Evolutionary conservation across 2,888 invertebrate species (phyloP).

Genomic region (Cheilosia pagana): DNA sequence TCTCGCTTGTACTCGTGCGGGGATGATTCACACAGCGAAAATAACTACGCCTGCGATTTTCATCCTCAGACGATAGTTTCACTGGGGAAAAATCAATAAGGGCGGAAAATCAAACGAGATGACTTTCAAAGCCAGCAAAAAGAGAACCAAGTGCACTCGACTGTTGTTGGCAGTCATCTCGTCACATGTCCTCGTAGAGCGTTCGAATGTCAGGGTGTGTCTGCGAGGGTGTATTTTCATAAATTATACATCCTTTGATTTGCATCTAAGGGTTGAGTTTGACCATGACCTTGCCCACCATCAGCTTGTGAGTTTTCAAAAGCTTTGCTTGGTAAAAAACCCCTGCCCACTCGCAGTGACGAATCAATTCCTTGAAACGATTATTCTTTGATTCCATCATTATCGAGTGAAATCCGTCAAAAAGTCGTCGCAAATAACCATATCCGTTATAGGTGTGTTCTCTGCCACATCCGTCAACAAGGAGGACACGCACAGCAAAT

Average conservation of each 20-base stretch:
- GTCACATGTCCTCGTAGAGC: too few species aligned
- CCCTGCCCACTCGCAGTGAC: conserved; percentile 15
- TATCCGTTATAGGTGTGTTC: conserved; percentile 20
- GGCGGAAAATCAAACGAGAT: not conserved
- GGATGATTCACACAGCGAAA: conserved; percentile 1
- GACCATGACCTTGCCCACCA: not conserved
- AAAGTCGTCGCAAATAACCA: conserved; percentile 18
- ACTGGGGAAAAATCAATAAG: conserved; percentile 53
- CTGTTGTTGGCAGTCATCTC: not conserved
- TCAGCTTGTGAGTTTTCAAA: not conserved
- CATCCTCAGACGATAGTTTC: conserved; percentile 33
- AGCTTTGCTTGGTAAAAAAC: not conserved
- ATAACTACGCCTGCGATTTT: conserved; percentile 30
- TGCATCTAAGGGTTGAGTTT: not conserved
- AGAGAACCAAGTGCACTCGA: not conserved
- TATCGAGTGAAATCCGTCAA: not conserved
- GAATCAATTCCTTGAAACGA: conserved; percentile 33
- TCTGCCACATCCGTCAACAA: conserved; percentile 51
- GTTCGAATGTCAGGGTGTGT: too few species aligned
- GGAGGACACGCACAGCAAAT: conserved; percentile 39
- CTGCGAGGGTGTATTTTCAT: too few species aligned
- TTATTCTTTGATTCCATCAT: conserved; percentile 15
- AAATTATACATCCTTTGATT: not conserved
- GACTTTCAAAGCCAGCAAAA: not conserved
- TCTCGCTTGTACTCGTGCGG: not conserved